These are phyloP conservation scores for Agrotis exclamationis DNA, from an alignment of 2,888 invertebrate genomes.

Conservation along the genomic window DNA sequence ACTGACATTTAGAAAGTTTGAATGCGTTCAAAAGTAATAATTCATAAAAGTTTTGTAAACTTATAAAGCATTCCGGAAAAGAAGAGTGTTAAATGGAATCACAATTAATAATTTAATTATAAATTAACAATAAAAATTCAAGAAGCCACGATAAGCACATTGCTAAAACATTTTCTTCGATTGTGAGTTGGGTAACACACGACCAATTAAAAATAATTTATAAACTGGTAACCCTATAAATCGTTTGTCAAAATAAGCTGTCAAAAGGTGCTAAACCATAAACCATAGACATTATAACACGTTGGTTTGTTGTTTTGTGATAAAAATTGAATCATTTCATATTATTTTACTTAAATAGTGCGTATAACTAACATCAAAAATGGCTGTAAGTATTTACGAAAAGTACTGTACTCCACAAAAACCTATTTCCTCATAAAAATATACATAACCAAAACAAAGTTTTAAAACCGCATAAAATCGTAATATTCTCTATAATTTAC, in stretches of 20 bases:
- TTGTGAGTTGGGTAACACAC: background rate
- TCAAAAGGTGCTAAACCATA: too few species aligned
- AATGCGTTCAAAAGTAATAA: constrained; percentile 74
- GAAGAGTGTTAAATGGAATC: background rate
- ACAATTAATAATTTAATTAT: too few species aligned
- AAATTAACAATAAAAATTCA: too few species aligned
- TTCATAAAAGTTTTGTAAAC: constrained; percentile 35
- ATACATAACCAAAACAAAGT: constrained; percentile 47
- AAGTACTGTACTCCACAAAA: background rate
- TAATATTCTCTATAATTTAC: constrained; percentile 56
- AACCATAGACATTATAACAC: too few species aligned
- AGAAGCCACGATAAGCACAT: too few species aligned
- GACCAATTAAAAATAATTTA: background rate
- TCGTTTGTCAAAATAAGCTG: constrained; percentile 38
- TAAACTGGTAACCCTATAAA: background rate
- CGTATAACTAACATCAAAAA: constrained; percentile 59
- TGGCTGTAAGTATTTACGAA: constrained; percentile 79
- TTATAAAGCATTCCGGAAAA: constrained; percentile 19
- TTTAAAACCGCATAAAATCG: constrained; percentile 1
- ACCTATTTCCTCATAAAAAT: background rate
- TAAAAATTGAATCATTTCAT: background rate
- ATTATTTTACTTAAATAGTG: constrained; percentile 4
- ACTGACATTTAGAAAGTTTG: constrained; percentile 88
- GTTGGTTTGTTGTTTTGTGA: constrained; percentile 62
- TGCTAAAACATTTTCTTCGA: background rate